These are phyloP conservation scores for Peromyscus attwateri DNA, from an alignment of 2,797 vertebrate species.

Conservation along the genomic window DNA sequence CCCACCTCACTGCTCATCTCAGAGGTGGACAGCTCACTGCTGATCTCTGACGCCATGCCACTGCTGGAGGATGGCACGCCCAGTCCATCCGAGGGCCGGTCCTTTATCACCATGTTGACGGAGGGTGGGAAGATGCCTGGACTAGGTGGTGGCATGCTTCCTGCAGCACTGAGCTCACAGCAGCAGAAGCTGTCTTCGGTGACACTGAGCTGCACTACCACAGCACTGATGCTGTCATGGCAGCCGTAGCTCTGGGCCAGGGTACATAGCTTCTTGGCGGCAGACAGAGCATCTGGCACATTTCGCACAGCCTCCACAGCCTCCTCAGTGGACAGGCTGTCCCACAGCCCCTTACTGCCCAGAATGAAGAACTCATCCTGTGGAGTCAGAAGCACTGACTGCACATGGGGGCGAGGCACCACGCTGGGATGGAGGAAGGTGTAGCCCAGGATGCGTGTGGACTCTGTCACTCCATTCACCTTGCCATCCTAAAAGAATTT, in stretches of 20 bases:
- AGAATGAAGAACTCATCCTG: constrained; percentile 99
- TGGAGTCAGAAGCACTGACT: constrained; percentile 94
- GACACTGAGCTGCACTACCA: constrained; percentile 97
- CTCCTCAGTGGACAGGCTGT: constrained; percentile 93
- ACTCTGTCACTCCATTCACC: constrained; percentile 98
- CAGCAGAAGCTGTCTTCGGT: constrained; percentile 98
- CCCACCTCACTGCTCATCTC: constrained; percentile 99
- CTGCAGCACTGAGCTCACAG: constrained; percentile 91
- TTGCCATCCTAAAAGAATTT: constrained; percentile 94
- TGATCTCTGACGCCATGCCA: constrained; percentile 94
- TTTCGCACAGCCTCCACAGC: constrained; percentile 95
- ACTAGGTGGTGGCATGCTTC: constrained; percentile 91
- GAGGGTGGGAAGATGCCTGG: constrained; percentile 92
- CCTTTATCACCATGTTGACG: constrained; percentile 91
- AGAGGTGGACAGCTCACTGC: constrained; percentile 98
- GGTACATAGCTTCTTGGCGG: constrained; percentile 98
- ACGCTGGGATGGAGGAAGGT: constrained; percentile 98
- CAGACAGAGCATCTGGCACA: constrained; percentile 95
- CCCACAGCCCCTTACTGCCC: constrained; percentile 97
- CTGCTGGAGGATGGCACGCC: constrained; percentile 96
- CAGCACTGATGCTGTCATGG: constrained; percentile 96
- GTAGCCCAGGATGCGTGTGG: constrained; percentile 97
- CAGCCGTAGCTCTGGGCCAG: constrained; percentile 98
- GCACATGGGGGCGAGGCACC: constrained; percentile 95
- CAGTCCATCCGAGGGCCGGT: constrained; percentile 89